These are phyloP conservation scores for Pterostichus madidus DNA, from an alignment of 2,888 invertebrate genomes.

Conservation along the genomic window DNA sequence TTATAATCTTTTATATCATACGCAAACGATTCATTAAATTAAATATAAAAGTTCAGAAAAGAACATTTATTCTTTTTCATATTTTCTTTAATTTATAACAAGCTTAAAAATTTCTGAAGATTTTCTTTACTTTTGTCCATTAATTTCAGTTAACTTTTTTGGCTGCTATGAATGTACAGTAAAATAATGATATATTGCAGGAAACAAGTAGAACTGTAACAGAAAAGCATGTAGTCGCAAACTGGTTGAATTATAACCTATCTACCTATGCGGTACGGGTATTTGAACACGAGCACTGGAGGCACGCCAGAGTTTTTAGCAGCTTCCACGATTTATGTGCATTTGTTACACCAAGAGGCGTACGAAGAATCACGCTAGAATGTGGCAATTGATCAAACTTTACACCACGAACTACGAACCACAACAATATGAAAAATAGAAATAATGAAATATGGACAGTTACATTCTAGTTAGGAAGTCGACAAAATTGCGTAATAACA, in stretches of 20 bases:
- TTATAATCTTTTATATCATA: too few species aligned
- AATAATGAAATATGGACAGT: constrained; percentile 14
- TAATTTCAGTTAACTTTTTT: constrained; percentile 24
- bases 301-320: constrained; percentile 11
- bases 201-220: not conserved
- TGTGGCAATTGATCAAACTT: constrained; percentile 30
- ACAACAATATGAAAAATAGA: not conserved
- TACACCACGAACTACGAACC: not conserved
- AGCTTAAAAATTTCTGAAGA: not conserved
- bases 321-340: constrained; percentile 41
- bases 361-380: constrained; percentile 5
- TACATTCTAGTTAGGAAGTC: constrained; percentile 11
- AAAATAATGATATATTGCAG: constrained; percentile 43
- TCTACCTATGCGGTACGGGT: constrained; percentile 14
- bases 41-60: too few species aligned
- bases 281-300: constrained; percentile 7
- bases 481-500: constrained; percentile 15
- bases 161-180: not conserved
- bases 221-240: constrained; percentile 1
- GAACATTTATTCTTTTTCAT: not conserved
- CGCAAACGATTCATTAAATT: too few species aligned
- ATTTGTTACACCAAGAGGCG: constrained; percentile 33
- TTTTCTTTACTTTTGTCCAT: constrained; percentile 1
- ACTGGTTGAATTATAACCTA: constrained; percentile 20
- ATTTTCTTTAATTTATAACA: constrained; percentile 1